Evolutionary conservation across 2,888 invertebrate species (phyloP), one percentile per base, ranked within the genome.

Genomic region (Oxyteleia sp.): DNA sequence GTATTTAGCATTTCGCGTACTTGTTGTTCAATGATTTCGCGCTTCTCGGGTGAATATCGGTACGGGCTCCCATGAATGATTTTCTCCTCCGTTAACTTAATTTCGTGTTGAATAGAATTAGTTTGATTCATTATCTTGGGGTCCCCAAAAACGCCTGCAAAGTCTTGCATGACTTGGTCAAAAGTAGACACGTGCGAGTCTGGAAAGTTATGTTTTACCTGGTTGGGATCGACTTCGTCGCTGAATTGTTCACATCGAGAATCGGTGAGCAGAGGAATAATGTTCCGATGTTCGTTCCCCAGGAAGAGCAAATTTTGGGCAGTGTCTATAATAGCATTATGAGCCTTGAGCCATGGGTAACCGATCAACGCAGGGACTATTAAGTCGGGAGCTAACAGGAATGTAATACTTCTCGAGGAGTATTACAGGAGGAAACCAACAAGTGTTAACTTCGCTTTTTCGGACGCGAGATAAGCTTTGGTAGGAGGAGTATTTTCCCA

Each of bases 1-100:
- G 51, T 15, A 0, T 35, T 13, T 1, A 78, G n/a, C 76, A 78
- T 78, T 26, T 78, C 53, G 1, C 53, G 4, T 0, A 61, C 47
- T 41, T 78, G 69, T 10, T 29, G 13, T 4, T 57, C 41, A 2
- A 88, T 85, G 20, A 69, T 47, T 84, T 51, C 68, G 57, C 57
- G 23, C 61, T 79, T 82, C 83, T 75, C 72, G 88, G 81, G 47
- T 63, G 88, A 81, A 49, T 51, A 71, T 2, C 61, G 59, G 13
- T 51, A 61, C 10, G 71, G 59, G 1, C n/a, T 16, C 0, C 29
- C 4, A 8, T 41, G 32, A 7, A 71, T 26, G 0, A 47, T n/a
- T n/a, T 43, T 43, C 0, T 38, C 38, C 0, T 0, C 10, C 1
- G 8, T 47, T 16, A 64, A 3, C n/a, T 16, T 2, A 2, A 74